These are phyloP conservation scores for Andrena chrysosceles DNA, from an alignment of 2,888 invertebrate species.

Conservation along the genomic window DNA sequence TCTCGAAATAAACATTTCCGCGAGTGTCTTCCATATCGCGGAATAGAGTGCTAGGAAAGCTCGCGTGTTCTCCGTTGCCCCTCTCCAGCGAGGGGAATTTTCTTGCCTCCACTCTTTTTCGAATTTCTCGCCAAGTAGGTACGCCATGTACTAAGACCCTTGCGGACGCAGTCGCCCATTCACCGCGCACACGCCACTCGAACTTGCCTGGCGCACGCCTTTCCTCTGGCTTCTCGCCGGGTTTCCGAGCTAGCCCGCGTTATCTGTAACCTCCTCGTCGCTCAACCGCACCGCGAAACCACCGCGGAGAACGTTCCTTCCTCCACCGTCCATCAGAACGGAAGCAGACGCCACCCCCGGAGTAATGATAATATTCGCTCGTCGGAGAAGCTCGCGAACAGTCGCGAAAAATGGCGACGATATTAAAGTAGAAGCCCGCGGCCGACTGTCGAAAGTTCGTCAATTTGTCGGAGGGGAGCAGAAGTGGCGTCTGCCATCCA, in stretches of 20 bases:
- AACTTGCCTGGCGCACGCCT: slow-evolving; percentile 29
- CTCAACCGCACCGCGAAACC: slow-evolving; percentile 30
- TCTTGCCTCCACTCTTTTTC: slow-evolving; percentile 8
- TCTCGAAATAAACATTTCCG: slow-evolving; percentile 49
- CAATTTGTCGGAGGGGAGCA: slow-evolving; percentile 52
- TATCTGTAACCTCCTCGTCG: slow-evolving; percentile 54
- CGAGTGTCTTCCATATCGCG: slow-evolving; percentile 21
- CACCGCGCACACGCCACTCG: slow-evolving; percentile 31
- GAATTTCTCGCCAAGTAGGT: slow-evolving; percentile 46
- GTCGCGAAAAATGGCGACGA: slow-evolving; percentile 38
- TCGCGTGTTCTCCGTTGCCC: neutral
- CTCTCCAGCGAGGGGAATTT: slow-evolving; percentile 8
- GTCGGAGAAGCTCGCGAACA: slow-evolving; percentile 35
- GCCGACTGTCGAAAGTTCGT: slow-evolving; percentile 50
- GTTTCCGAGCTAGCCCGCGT: slow-evolving; percentile 15
- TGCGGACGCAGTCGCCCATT: slow-evolving; percentile 28
- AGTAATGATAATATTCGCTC: slow-evolving; percentile 49
- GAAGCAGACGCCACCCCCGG: neutral
- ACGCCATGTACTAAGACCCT: slow-evolving; percentile 24
- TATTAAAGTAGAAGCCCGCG: slow-evolving; percentile 27
- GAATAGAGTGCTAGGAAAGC: neutral
- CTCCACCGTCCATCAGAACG: neutral
- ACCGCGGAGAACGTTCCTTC: neutral
- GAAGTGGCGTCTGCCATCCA: slow-evolving; percentile 23
- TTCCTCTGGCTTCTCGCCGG: slow-evolving; percentile 6